phyloP scores from a whole-genome alignment of 2,113 vertebrate genomes.

The Hepsetus odoe region DNA sequence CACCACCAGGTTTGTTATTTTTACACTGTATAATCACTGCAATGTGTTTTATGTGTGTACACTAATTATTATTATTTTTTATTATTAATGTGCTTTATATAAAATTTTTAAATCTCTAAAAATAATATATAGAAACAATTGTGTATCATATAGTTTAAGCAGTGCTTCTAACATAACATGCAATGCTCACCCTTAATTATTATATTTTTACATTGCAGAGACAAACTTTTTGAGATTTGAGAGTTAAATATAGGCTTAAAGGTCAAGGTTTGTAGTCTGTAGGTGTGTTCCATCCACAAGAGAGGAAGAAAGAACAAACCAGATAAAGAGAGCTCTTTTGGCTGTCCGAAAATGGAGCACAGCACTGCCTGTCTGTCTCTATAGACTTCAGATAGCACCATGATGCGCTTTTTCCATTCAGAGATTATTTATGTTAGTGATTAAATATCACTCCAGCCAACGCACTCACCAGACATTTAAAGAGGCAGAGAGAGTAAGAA shows the following conservation, averaged over 20 bases:
- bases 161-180: not conserved
- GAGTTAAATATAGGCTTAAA: slow-evolving; percentile 3
- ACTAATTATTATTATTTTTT: not conserved
- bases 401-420: slow-evolving; percentile 76
- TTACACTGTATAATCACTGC: slow-evolving; percentile 61
- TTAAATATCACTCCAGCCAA: slow-evolving; percentile 68
- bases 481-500: slow-evolving; percentile 10
- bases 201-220: too few species aligned
- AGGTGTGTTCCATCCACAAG: not conserved
- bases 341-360: not conserved
- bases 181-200: not conserved
- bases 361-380: slow-evolving; percentile 23
- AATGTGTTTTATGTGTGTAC: slow-evolving; percentile 6
- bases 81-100: too few species aligned
- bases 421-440: slow-evolving; percentile 75
- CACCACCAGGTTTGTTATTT: slow-evolving; percentile 86
- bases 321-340: slow-evolving; percentile 3
- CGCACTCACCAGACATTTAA: slow-evolving; percentile 52
- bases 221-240: not conserved
- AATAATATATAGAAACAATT: too few species aligned
- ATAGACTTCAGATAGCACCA: slow-evolving; percentile 51
- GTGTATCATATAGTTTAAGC: too few species aligned
- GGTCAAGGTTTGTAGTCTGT: slow-evolving; percentile 4
- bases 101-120: too few species aligned
- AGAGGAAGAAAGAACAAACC: not conserved